Conservation (phyloP, 2,888 invertebrate genomes). For the Sphinx pinastri region DNA sequence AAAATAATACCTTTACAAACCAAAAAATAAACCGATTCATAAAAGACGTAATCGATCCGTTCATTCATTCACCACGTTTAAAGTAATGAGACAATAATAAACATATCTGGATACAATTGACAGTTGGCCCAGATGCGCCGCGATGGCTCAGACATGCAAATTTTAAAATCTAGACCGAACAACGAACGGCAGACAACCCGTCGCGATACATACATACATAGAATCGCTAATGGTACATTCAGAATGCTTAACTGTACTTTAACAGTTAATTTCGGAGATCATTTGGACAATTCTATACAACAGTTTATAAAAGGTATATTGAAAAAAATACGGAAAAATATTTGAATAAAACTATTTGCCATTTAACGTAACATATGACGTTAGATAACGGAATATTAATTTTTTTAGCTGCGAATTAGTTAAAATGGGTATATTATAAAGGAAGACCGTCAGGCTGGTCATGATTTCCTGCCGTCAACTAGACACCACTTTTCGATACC, state of each 20-base stretch:
- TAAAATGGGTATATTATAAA: too few relatives aligned
- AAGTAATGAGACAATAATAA: constrained; percentile 22
- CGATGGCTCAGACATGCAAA: constrained; percentile 34
- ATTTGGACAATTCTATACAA: constrained; percentile 32
- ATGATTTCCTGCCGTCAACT: too few relatives aligned
- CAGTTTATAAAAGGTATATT: neutral
- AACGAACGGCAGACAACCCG: constrained; percentile 37
- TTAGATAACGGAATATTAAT: too few relatives aligned
- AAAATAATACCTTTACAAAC: too few relatives aligned
- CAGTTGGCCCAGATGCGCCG: constrained; percentile 30
- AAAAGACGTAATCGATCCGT: neutral
- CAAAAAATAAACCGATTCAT: neutral
- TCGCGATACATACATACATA: constrained; percentile 36
- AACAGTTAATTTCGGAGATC: constrained; percentile 47
- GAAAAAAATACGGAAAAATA: neutral
- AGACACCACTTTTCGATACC: too few relatives aligned
- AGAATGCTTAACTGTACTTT: constrained; percentile 48
- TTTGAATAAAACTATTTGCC: too few relatives aligned
- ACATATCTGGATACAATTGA: constrained; percentile 25
- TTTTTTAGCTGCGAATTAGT: too few relatives aligned
- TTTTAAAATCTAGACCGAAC: constrained; percentile 38
- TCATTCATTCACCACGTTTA: neutral
- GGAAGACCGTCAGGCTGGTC: too few relatives aligned
- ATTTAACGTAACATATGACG: too few relatives aligned
- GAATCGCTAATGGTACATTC: constrained; percentile 41